Conservation (phyloP, 2,888 invertebrate species). For the Thereva unica region DNA sequence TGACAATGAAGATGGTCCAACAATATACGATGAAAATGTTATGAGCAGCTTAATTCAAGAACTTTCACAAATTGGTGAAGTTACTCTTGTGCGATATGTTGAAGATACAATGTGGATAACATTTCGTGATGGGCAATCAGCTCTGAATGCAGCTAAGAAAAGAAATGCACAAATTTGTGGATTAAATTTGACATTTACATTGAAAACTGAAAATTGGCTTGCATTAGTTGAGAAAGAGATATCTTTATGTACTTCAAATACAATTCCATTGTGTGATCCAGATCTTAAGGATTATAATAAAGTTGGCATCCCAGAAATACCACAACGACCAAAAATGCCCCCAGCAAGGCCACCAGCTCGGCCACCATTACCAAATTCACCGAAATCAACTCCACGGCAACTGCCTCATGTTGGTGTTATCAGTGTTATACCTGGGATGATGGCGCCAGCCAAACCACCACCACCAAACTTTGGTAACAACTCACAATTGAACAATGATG, state of each 20-base stretch:
- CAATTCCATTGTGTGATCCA: conserved; percentile 71
- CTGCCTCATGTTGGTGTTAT: conserved; percentile 62
- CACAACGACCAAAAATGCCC: conserved; percentile 57
- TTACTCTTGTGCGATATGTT: conserved; percentile 88
- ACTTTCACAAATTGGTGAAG: conserved; percentile 83
- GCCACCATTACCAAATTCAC: conserved; percentile 63
- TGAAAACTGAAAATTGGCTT: conserved; percentile 87
- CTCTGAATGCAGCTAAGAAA: conserved; percentile 71
- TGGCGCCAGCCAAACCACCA: conserved; percentile 51
- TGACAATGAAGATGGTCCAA: conserved; percentile 60
- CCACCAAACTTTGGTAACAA: conserved; percentile 42
- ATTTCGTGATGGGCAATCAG: conserved; percentile 87
- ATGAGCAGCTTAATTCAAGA: conserved; percentile 80
- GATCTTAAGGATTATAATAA: conserved; percentile 51
- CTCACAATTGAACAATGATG: not conserved
- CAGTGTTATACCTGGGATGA: conserved; percentile 56
- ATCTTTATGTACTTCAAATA: conserved; percentile 80
- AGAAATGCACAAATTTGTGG: conserved; percentile 67
- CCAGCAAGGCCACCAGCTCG: conserved; percentile 62
- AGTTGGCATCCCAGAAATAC: conserved; percentile 61
- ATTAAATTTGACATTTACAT: conserved; percentile 68
- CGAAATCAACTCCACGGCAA: conserved; percentile 59
- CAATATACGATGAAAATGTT: conserved; percentile 78
- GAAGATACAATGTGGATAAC: conserved; percentile 90
- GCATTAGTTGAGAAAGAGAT: conserved; percentile 81